phyloP scores from a whole-genome alignment of 1,140 invertebrate species.

The Lucilia sericata region DNA sequence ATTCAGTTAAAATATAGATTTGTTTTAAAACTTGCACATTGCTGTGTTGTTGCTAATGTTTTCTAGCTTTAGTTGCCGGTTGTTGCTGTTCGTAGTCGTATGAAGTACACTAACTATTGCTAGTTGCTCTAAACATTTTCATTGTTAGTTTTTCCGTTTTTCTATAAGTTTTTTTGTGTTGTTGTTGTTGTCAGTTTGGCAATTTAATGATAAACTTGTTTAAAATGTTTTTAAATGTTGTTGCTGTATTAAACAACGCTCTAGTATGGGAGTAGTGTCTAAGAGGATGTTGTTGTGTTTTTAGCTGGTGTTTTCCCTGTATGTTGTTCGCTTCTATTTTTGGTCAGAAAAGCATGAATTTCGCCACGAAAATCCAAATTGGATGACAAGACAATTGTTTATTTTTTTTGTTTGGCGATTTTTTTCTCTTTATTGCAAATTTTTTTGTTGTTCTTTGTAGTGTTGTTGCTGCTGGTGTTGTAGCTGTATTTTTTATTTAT shows the following conservation, averaged over 20 bases:
- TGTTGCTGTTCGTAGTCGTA: neutral
- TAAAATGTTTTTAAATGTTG: conserved; percentile 41
- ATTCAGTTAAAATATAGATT: neutral
- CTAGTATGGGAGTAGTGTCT: neutral
- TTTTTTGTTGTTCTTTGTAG: neutral
- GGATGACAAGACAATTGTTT: conserved; percentile 44
- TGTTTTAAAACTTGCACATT: neutral
- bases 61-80: neutral
- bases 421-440: neutral
- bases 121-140: too few relatives aligned
- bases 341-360: conserved; percentile 42
- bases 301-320: conserved; percentile 5
- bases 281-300: neutral
- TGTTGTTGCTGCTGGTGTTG: neutral
- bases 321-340: conserved; percentile 32
- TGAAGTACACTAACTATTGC: too few relatives aligned
- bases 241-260: neutral
- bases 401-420: neutral
- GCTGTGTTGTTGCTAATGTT: neutral
- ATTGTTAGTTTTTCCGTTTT: too few relatives aligned
- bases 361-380: conserved; percentile 42
- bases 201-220: conserved; percentile 41
- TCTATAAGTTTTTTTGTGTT: neutral
- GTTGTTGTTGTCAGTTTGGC: neutral
- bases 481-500: neutral